A percentile compares a stretch with the other conserved stretches of the same genome.
Evolutionary conservation across 2,113 vertebrate species (phyloP).

Genomic region (Periophthalmus modestus): DNA sequence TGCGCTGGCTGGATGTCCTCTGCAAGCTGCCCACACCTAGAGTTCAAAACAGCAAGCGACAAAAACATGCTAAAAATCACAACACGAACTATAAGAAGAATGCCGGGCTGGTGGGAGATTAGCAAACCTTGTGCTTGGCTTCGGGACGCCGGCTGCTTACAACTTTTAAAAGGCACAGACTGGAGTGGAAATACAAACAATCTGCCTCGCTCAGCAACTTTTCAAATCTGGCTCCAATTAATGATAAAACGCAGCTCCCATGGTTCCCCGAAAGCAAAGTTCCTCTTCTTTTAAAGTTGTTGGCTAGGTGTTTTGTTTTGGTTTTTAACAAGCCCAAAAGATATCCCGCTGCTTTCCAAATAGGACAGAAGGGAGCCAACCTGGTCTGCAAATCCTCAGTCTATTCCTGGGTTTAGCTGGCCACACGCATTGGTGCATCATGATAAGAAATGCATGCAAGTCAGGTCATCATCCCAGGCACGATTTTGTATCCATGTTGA

Average conservation of each 20-base stretch:
- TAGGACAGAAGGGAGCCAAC: slow-evolving; percentile 37
- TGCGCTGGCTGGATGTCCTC: slow-evolving; percentile 90
- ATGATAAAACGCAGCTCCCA: slow-evolving; percentile 62
- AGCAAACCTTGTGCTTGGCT: slow-evolving; percentile 32
- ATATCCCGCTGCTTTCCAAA: slow-evolving; percentile 48
- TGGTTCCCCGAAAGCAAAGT: slow-evolving; percentile 49
- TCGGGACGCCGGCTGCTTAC: slow-evolving; percentile 13
- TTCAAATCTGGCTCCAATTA: slow-evolving; percentile 69
- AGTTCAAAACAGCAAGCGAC: slow-evolving; percentile 2
- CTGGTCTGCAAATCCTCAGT: slow-evolving; percentile 47
- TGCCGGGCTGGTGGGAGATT: slow-evolving; percentile 21
- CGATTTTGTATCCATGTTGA: slow-evolving; percentile 36
- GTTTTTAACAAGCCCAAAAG: slow-evolving; percentile 36
- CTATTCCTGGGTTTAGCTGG: slow-evolving; percentile 30
- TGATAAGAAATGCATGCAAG: slow-evolving; percentile 16
- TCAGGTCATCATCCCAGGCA: slow-evolving; percentile 29
- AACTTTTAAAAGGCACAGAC: slow-evolving; percentile 22
- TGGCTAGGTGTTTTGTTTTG: slow-evolving; percentile 26
- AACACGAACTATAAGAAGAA: background rate
- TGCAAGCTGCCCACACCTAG: slow-evolving; percentile 91
- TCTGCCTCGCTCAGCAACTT: slow-evolving; percentile 53
- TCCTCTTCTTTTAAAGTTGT: slow-evolving; percentile 58
- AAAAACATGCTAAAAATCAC: slow-evolving; percentile 17
- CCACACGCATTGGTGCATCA: slow-evolving; percentile 33
- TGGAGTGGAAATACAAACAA: slow-evolving; percentile 51